Evolutionary conservation across 2,113 vertebrate species (phyloP).

Genomic region (Gallinago jamesoni): DNA sequence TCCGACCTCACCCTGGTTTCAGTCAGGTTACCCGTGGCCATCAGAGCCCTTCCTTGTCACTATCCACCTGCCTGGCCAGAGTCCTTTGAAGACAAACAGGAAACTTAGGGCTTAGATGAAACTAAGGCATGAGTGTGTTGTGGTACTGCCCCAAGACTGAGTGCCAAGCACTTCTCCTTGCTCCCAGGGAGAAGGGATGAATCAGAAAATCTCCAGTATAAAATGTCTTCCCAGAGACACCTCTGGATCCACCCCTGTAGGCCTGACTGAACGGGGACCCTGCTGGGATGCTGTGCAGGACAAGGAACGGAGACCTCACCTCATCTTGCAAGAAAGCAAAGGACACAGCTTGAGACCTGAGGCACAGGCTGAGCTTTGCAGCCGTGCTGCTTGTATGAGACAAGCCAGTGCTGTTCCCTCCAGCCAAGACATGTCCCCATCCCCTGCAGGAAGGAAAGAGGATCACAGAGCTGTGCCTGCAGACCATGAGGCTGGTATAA

Average conservation of each 20-base stretch:
- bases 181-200: neutral
- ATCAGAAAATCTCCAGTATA: neutral
- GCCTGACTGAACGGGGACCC: fast-evolving
- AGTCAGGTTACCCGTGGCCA: neutral
- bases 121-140: neutral
- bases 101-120: neutral
- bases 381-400: neutral
- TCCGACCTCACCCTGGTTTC: neutral
- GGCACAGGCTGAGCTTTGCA: neutral
- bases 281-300: neutral
- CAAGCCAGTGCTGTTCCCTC: neutral
- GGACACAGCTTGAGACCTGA: neutral
- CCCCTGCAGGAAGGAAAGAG: neutral
- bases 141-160: neutral
- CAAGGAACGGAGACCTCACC: neutral
- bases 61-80: neutral
- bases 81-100: neutral
- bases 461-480: neutral
- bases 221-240: neutral
- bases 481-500: neutral
- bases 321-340: neutral
- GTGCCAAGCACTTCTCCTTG: neutral
- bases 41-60: neutral
- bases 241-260: neutral
- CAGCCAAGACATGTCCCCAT: neutral